These are phyloP conservation scores for Drosophila mauritiana DNA, from an alignment of 1,140 invertebrate species.

Conservation along the genomic window DNA sequence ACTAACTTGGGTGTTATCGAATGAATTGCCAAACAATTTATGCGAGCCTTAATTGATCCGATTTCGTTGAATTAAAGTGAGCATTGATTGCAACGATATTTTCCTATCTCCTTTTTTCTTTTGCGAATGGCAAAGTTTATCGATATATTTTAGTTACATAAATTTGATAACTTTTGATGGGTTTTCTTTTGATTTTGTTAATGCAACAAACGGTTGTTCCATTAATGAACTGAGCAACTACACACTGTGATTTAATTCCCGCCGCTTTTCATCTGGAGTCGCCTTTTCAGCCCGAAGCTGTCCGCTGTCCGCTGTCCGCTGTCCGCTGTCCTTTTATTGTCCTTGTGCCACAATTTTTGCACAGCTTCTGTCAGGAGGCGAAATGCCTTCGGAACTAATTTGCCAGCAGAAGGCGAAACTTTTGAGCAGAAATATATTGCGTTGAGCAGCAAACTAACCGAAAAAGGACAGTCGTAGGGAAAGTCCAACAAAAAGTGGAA, in stretches of 20 bases:
- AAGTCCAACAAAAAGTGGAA: constrained; percentile 28
- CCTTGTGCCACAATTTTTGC: constrained; percentile 12
- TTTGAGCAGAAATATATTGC: constrained; percentile 48
- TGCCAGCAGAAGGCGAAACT: constrained; percentile 37
- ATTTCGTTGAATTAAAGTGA: constrained; percentile 15
- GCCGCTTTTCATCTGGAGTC: background rate
- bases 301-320: constrained; percentile 5
- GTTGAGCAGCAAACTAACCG: constrained; percentile 35
- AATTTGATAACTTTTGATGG: background rate
- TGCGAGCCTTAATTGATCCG: constrained; percentile 33
- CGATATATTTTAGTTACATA: background rate
- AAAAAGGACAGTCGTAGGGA: constrained; percentile 28
- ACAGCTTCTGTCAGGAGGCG: constrained; percentile 6
- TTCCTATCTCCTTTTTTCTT: background rate
- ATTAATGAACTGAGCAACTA: background rate
- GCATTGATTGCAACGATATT: background rate
- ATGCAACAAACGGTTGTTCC: background rate
- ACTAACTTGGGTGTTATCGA: constrained; percentile 9
- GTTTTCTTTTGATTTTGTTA: background rate
- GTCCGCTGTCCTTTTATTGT: constrained; percentile 12
- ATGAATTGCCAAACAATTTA: constrained; percentile 34
- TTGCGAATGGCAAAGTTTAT: background rate
- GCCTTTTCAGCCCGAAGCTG: constrained; percentile 12
- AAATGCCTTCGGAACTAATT: constrained; percentile 38
- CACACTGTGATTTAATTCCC: background rate